Percentiles rank a stretch among this genome's conserved stretches.
These are phyloP conservation scores for Aphyosemion australe DNA, from an alignment of 2,113 vertebrate genomes.

Conservation along the genomic window DNA sequence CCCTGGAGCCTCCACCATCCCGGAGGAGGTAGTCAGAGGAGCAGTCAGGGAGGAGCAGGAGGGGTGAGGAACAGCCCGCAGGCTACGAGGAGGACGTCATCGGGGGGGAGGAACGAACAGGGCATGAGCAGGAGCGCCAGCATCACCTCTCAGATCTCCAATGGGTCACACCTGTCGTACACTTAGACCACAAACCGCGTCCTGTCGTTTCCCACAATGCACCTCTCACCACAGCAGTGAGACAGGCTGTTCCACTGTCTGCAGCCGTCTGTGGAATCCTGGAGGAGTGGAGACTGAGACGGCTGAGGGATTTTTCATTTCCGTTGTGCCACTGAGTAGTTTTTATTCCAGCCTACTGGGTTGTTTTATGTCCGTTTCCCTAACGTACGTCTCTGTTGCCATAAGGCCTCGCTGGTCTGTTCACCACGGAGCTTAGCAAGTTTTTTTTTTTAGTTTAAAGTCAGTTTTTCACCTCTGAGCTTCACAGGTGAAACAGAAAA, in stretches of 20 bases:
- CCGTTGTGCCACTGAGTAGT: slow-evolving; percentile 25
- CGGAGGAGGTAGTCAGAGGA: slow-evolving; percentile 86
- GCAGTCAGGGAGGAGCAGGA: slow-evolving; percentile 81
- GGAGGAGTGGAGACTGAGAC: slow-evolving; percentile 24
- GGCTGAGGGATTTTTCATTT: slow-evolving; percentile 1
- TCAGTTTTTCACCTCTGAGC: neutral
- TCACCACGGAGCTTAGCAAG: neutral
- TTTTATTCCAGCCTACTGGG: slow-evolving; percentile 10
- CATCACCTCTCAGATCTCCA: slow-evolving; percentile 99
- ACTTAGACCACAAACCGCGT: slow-evolving; percentile 78
- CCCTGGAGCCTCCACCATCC: slow-evolving; percentile 93
- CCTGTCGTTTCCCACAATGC: slow-evolving; percentile 6
- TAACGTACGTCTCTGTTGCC: slow-evolving; percentile 47
- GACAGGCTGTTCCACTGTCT: slow-evolving; percentile 17
- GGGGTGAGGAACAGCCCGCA: slow-evolving; percentile 97
- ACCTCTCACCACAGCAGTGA: slow-evolving; percentile 22
- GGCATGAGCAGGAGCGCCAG: slow-evolving; percentile 98
- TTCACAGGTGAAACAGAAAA: too few species aligned
- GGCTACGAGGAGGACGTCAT: slow-evolving; percentile 93
- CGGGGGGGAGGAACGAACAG: slow-evolving; percentile 94
- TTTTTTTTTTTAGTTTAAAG: slow-evolving; percentile 10
- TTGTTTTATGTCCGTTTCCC: slow-evolving; percentile 24
- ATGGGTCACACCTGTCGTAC: slow-evolving; percentile 97
- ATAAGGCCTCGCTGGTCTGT: slow-evolving; percentile 29
- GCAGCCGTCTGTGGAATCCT: slow-evolving; percentile 62